phyloP scores from a whole-genome alignment of 92 coral and sea anemone species.

The Chrysogorgia sp. region DNA sequence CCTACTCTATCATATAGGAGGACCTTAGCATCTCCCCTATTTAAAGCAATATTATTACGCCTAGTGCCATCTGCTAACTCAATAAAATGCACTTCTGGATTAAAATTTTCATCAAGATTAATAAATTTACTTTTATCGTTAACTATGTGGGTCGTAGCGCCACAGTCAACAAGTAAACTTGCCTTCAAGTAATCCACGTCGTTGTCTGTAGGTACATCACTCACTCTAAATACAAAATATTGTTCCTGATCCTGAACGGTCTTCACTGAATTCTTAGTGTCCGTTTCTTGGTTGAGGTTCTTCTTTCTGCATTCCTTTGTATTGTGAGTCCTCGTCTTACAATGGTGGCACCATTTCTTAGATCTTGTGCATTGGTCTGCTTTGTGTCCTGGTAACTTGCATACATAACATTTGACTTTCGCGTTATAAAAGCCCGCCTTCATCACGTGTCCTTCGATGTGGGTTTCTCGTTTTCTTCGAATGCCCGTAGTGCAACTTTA shows the following conservation, averaged over 20 bases:
- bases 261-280: constrained; percentile 11
- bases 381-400: constrained; percentile 42
- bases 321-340: constrained; percentile 33
- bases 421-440: too few species aligned
- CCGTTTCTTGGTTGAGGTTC: background rate
- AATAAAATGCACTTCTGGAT: constrained; percentile 36
- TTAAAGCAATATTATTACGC: constrained; percentile 36
- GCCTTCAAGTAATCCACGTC: constrained; percentile 26
- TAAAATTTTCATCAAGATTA: constrained; percentile 37
- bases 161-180: constrained; percentile 41
- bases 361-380: constrained; percentile 30
- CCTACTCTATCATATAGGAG: constrained; percentile 11
- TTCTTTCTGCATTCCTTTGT: constrained; percentile 23
- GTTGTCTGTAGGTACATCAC: constrained; percentile 24
- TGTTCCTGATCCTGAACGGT: constrained; percentile 3
- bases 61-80: constrained; percentile 55
- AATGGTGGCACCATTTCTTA: constrained; percentile 37
- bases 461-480: constrained; percentile 1
- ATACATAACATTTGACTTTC: constrained; percentile 25
- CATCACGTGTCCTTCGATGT: constrained; percentile 17
- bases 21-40: constrained; percentile 34
- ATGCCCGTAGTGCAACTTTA: too few species aligned
- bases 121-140: constrained; percentile 35
- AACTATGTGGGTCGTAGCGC: constrained; percentile 48
- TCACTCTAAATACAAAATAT: constrained; percentile 44